Conservation (phyloP, 2,888 invertebrate species). For the Theretra japonica region DNA sequence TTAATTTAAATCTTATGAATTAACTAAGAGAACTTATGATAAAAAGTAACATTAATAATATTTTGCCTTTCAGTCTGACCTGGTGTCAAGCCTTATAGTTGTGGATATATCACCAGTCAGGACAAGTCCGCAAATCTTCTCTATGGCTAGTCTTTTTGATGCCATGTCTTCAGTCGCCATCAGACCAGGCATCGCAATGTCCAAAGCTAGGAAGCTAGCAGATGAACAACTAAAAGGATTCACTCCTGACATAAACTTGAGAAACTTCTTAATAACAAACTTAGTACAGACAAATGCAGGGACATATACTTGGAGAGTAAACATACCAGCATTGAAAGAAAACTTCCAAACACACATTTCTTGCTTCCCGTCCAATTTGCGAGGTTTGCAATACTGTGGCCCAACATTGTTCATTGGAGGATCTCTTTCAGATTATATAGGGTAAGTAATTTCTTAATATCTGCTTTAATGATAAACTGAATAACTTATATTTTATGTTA, state of each 20-base stretch:
- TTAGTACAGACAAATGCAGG: conserved; percentile 88
- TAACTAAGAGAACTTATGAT: not conserved
- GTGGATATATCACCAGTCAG: conserved; percentile 89
- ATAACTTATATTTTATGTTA: no score
- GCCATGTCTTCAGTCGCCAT: conserved; percentile 87
- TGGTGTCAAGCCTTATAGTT: conserved; percentile 87
- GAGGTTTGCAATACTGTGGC: conserved; percentile 84
- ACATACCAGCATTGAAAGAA: conserved; percentile 88
- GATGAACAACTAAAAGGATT: conserved; percentile 86
- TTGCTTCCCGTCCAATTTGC: conserved; percentile 85
- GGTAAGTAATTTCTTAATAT: conserved; percentile 70
- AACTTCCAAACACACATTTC: conserved; percentile 87
- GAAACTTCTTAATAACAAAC: conserved; percentile 94
- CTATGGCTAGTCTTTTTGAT: conserved; percentile 87
- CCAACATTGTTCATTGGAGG: conserved; percentile 95
- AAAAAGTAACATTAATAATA: not conserved
- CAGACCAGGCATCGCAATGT: conserved; percentile 86
- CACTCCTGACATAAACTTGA: conserved; percentile 84
- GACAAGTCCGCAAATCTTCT: conserved; percentile 85
- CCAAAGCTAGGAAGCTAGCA: conserved; percentile 87
- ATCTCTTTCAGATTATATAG: conserved; percentile 91
- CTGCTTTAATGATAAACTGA: no score
- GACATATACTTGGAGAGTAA: conserved; percentile 91
- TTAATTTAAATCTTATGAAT: no score
- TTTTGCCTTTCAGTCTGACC: conserved; percentile 74